Evolutionary conservation across 2,113 vertebrate genomes (phyloP), one percentile per base, ranked within the genome.

Genomic region (Australoheros scitulus): DNA sequence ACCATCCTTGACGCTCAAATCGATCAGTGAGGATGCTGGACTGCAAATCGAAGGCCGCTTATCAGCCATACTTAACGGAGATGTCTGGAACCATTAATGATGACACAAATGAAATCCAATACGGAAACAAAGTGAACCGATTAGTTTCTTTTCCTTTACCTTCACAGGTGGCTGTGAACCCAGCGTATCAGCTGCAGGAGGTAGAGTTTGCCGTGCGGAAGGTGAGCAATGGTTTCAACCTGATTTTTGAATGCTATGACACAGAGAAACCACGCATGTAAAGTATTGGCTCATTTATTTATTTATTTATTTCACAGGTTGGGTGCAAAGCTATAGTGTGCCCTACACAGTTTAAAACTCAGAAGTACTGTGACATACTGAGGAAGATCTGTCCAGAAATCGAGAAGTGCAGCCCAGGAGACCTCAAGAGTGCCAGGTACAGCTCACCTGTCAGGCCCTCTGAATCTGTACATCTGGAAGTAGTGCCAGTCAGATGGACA

Each of bases 301-400:
- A 32, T 32, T 32, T 36, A 13, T n/a, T 1, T 11, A 26, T 26
- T 5, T 18, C 18, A 7, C 88, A 99, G 98, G 96, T 97, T 24
- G 96, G 96, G 38, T 99, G 98, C 88, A 97, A 97, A 88, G 97
- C 97, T 4, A 22, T 99, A 0, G 96, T 96, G 55, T 99, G 97
- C 58, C 97, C 97, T 5, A 88, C 92, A 6, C 85, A 97, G 59
- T 99, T 98, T 89, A 98, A 96, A 94, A 95, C 92, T 5, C 98
- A 99, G 92, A 95, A 89, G 2, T 99, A 98, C 91, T 97, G 97
- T 61, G 92, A 97, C 65, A 97, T 99, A 91, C 93, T 99, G 86
- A 96, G 94, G 75, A 90, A 96, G 61, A 87, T 97, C 11, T 99
- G 98, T 92, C 98, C 98, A 0, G 97, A 99, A 86, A 41, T 99